Conservation (phyloP, 1,140 invertebrate genomes). For the Drosophila miranda region DNA sequence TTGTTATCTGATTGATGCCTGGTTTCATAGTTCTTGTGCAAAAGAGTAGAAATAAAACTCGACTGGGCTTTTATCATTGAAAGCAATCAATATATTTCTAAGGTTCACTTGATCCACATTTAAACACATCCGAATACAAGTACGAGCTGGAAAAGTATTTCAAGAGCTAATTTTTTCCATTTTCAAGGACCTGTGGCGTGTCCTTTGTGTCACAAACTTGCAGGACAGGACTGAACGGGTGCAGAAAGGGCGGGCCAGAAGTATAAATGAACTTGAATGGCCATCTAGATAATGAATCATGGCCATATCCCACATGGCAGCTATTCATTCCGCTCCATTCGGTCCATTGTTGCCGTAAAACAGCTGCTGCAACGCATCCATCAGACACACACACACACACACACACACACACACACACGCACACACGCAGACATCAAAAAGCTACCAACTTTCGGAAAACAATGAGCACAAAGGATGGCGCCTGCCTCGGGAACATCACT, state of each 20-base stretch:
- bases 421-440: conserved; percentile 25
- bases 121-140: no score
- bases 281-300: conserved; percentile 17
- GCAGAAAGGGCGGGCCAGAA: no score
- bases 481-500: conserved; percentile 28
- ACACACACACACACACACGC: no score
- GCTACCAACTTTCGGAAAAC: conserved; percentile 32
- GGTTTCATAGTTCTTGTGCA: no score
- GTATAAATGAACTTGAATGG: conserved; percentile 24
- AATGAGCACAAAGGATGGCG: conserved; percentile 36
- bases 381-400: conserved; percentile 15
- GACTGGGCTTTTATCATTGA: no score
- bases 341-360: conserved; percentile 35
- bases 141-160: no score
- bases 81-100: no score
- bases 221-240: conserved; percentile 1
- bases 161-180: no score
- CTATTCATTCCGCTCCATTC: conserved; percentile 18
- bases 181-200: background rate
- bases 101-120: no score
- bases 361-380: conserved; percentile 58
- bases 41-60: no score
- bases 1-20: no score
- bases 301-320: conserved; percentile 10
- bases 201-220: background rate